Evolutionary conservation across 2,113 vertebrate genomes (phyloP).

Genomic region (Prietella phreatophila): DNA sequence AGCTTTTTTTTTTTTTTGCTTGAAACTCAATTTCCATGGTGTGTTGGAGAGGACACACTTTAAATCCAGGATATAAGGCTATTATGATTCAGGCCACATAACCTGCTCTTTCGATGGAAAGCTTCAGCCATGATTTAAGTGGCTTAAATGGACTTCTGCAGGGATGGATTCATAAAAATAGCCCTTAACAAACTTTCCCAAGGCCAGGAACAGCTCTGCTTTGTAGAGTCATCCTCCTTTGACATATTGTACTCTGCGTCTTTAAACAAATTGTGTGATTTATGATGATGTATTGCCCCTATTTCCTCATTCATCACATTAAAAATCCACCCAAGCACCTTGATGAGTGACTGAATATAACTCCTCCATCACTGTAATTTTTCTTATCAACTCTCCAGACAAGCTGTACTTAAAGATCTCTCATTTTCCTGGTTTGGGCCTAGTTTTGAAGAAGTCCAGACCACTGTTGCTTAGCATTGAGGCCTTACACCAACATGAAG

Average conservation of each 20-base stretch:
- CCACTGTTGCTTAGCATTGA: not conserved
- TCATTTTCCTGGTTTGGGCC: conserved; percentile 13
- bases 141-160: conserved; percentile 36
- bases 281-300: conserved; percentile 31
- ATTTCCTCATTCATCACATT: conserved; percentile 35
- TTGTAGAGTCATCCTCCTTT: conserved; percentile 37
- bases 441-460: conserved; percentile 44
- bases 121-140: conserved; percentile 45
- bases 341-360: conserved; percentile 43
- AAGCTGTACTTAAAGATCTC: not conserved
- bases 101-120: conserved; percentile 51
- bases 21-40: conserved; percentile 77
- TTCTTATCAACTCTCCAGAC: conserved; percentile 31
- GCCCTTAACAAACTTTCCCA: conserved; percentile 46
- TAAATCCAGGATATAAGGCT: conserved; percentile 67
- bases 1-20: conserved; percentile 55
- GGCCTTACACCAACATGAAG: conserved; percentile 41
- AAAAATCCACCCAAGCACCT: conserved; percentile 37
- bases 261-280: conserved; percentile 41
- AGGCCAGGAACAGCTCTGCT: conserved; percentile 39
- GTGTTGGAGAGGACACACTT: conserved; percentile 69
- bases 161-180: conserved; percentile 21
- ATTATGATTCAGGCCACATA: conserved; percentile 69
- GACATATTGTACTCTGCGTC: conserved; percentile 40
- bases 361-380: conserved; percentile 26